Conservation (phyloP, 2,888 invertebrate species). For the Apodemia hepburni region DNA sequence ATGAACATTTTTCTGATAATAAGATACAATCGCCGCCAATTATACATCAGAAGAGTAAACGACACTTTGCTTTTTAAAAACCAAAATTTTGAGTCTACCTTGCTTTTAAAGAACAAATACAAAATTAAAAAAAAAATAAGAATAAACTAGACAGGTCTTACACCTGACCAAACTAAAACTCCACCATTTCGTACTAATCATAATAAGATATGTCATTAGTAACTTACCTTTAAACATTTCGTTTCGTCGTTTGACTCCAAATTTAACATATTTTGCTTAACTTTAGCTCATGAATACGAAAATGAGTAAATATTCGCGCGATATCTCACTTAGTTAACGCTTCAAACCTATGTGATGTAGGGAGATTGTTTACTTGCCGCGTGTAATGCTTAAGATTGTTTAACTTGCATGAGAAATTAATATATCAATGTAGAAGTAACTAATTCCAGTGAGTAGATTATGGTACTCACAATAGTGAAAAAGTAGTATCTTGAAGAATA, state of each 20-base stretch:
- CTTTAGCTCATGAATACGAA: neutral
- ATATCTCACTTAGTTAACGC: neutral
- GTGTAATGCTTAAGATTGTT: neutral
- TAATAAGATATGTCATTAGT: constrained; percentile 5
- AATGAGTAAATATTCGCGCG: neutral
- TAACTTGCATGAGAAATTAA: neutral
- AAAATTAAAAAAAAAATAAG: no score
- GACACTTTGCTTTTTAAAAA: no score
- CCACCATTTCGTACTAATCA: neutral
- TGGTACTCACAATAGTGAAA: no score
- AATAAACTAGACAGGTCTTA: neutral
- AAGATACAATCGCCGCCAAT: no score
- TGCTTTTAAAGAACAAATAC: no score
- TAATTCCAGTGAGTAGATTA: neutral
- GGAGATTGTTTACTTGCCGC: neutral
- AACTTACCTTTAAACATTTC: neutral
- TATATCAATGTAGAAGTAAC: neutral
- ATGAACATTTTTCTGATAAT: no score
- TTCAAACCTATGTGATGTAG: neutral
- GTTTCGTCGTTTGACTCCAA: neutral
- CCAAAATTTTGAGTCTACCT: no score
- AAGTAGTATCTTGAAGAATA: no score
- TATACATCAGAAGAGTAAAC: no score
- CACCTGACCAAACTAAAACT: neutral
- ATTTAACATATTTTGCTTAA: neutral